Percentiles rank a stretch among this genome's conserved stretches.
These are phyloP conservation scores for Tillus elongatus DNA, from an alignment of 2,888 invertebrate genomes.

Conservation along the genomic window DNA sequence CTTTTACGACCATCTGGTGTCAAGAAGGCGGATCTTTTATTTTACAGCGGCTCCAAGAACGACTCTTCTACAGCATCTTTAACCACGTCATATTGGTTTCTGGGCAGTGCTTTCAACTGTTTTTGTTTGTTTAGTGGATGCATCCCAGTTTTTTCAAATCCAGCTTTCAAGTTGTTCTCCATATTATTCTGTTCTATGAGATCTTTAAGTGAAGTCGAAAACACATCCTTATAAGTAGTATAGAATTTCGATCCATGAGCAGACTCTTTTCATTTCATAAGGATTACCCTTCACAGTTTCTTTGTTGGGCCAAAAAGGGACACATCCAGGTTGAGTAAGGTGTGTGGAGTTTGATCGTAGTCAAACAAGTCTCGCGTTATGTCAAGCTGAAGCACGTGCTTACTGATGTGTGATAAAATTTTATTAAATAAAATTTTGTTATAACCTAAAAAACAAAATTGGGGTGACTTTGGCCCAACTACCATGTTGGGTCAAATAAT, in stretches of 20 bases:
- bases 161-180: too few relatives aligned
- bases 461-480: too few relatives aligned
- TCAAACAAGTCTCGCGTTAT: slow-evolving; percentile 23
- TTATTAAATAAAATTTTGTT: too few relatives aligned
- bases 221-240: slow-evolving; percentile 17
- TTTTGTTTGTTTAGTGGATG: slow-evolving; percentile 11
- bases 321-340: slow-evolving; percentile 23
- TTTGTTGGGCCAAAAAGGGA: slow-evolving; percentile 21
- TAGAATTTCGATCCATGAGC: slow-evolving; percentile 16
- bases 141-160: slow-evolving; percentile 15
- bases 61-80: slow-evolving; percentile 4
- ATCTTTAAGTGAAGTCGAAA: slow-evolving; percentile 15
- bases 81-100: slow-evolving; percentile 1
- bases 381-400: slow-evolving; percentile 18
- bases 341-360: slow-evolving; percentile 24
- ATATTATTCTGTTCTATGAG: slow-evolving; percentile 12
- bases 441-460: too few relatives aligned
- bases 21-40: too few relatives aligned
- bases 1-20: too few relatives aligned
- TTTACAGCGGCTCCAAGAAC: slow-evolving; percentile 5
- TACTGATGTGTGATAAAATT: too few relatives aligned
- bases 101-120: slow-evolving; percentile 7
- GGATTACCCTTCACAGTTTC: slow-evolving; percentile 9
- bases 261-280: slow-evolving; percentile 19
- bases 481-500: too few relatives aligned